Evolutionary conservation across 2,888 invertebrate species (phyloP).

Genomic region (Hetaerina titia): DNA sequence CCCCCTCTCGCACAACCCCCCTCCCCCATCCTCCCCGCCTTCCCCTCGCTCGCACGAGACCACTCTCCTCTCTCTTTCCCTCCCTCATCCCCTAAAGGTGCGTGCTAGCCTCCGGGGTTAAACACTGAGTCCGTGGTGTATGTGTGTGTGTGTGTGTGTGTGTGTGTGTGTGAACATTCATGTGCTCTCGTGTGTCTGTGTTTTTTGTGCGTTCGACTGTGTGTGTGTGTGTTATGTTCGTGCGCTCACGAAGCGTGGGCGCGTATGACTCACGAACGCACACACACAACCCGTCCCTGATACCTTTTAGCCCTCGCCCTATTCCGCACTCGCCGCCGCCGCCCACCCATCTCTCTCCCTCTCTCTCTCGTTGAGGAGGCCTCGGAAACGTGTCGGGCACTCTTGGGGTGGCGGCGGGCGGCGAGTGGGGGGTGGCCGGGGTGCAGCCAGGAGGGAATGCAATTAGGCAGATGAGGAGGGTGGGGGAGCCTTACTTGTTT

Average conservation of each 20-base stretch:
- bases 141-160: neutral
- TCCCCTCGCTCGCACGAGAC: neutral
- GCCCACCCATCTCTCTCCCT: neutral
- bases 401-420: neutral
- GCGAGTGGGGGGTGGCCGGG: neutral
- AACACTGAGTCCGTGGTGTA: neutral
- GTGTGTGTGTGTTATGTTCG: neutral
- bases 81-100: neutral
- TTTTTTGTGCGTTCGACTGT: slow-evolving; percentile 6
- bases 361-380: neutral
- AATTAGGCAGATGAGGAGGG: slow-evolving; percentile 25
- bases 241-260: slow-evolving; percentile 55
- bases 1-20: neutral
- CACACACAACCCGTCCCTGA: neutral
- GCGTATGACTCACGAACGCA: neutral
- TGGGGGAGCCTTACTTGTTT: neutral
- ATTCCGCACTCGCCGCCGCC: neutral
- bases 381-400: neutral
- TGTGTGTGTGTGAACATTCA: slow-evolving; percentile 2
- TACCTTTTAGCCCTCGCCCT: neutral
- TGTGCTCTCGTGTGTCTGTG: neutral
- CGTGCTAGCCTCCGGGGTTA: slow-evolving; percentile 3
- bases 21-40: neutral
- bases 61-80: neutral
- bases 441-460: neutral